Base-by-base conservation (phyloP, 23 tunicate genomes). In the Halocynthia aurantium region DNA sequence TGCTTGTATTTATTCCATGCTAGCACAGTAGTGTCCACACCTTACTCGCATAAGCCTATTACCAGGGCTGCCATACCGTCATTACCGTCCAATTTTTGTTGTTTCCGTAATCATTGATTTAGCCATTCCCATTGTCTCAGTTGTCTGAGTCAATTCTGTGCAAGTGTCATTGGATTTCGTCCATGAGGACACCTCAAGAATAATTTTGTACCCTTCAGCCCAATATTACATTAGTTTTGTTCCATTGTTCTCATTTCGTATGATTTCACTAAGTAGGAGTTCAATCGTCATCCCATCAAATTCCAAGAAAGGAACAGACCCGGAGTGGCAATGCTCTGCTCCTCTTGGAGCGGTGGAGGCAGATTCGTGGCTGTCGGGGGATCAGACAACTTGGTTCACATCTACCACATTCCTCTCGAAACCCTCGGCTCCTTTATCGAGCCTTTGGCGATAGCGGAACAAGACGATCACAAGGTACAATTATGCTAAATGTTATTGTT, bases 311-410 rank as follows among this genome's bases (percentile, higher is more conserved):
- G 93, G 0, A 87, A 76, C 50, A 63, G 83, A 60, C 84, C 84
- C 61, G 84, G 84, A 53, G 91, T 69, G 53, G 57, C 76, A 7
- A 75, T 83, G 65, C 51, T 81, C 18, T 83, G 85, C 44, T 73
- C 81, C 21, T 84, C 93, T 10, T 87, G 93, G 84, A 82, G 86
- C 51, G 40, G 57, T 9, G 93, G 93, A 5, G 93, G 93, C 11
- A 71, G 93, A 62, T 87, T 87, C 69, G 70, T 67, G 18, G 93
- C 85, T 7, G 93, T 82, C 6, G 93, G 86, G 12, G 85, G 81
- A 21, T 77, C 83, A 0, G 93, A 87, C 58, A 55, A 68, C 22
- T 64, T 61, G 18, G 80, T 87, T 18, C 81, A 83, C 50, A 67
- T 87, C 19, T 87, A 87, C 61, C 78, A 69, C 66, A 87, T 87